Conservation (phyloP, 2,113 vertebrate species). For the Pterocles gutturalis region DNA sequence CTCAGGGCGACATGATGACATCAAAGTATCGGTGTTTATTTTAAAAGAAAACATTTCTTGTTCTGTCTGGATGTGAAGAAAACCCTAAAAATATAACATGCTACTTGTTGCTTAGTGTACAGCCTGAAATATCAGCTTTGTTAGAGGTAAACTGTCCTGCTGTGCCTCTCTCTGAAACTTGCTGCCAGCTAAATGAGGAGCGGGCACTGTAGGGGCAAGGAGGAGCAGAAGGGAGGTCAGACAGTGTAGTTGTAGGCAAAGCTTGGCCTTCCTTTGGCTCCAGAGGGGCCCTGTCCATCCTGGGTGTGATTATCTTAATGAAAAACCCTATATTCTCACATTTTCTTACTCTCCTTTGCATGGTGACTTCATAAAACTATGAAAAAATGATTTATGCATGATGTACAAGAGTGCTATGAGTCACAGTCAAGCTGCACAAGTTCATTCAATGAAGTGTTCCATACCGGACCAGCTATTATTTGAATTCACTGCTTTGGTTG, state of each 20-base stretch:
- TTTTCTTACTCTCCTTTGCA: not conserved
- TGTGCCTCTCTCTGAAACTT: not conserved
- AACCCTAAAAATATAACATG: not conserved
- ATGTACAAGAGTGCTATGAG: not conserved
- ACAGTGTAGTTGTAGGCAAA: not conserved
- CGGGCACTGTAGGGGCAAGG: accelerated
- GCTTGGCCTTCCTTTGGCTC: not conserved
- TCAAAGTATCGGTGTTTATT: not conserved
- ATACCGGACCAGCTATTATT: not conserved
- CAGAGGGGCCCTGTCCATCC: not conserved
- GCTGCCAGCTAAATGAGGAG: not conserved
- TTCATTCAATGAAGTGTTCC: not conserved
- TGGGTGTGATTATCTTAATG: not conserved
- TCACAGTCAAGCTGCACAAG: not conserved
- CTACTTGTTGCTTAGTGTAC: not conserved
- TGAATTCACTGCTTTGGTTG: not conserved
- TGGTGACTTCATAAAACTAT: not conserved
- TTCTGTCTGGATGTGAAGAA: not conserved
- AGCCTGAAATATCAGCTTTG: not conserved
- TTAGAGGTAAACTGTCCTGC: not conserved
- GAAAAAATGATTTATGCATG: not conserved
- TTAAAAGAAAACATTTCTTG: accelerated
- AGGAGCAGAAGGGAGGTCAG: not conserved
- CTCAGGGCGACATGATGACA: not conserved
- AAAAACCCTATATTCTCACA: not conserved